phyloP scores from a whole-genome alignment of 2,888 invertebrate species.

The Cyclophora albipunctata region DNA sequence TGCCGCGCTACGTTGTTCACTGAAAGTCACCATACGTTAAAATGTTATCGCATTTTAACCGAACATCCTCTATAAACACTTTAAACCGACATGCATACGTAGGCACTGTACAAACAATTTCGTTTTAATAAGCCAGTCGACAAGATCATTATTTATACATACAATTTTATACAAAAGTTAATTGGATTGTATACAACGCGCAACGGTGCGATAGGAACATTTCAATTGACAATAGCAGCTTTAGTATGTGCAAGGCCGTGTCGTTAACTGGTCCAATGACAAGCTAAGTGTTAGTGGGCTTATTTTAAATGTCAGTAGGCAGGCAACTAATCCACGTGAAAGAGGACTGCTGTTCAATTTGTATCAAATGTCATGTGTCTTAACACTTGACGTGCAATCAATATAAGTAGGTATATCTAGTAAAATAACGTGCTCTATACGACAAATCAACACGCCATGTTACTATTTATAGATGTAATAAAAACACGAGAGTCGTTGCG shows the following conservation, averaged over 20 bases:
- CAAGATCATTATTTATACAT: too few relatives aligned
- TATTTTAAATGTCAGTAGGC: slow-evolving; percentile 59
- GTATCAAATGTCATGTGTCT: slow-evolving; percentile 34
- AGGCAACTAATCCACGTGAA: slow-evolving; percentile 33
- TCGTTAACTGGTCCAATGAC: slow-evolving; percentile 51
- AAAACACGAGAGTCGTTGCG: slow-evolving; percentile 5
- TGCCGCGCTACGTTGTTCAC: slow-evolving; percentile 69
- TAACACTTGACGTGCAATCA: slow-evolving; percentile 23
- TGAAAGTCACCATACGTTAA: slow-evolving; percentile 42
- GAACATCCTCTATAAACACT: neutral
- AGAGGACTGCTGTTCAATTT: slow-evolving; percentile 31
- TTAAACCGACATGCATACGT: too few relatives aligned
- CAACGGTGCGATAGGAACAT: slow-evolving; percentile 34
- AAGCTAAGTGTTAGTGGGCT: slow-evolving; percentile 34
- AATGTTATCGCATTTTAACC: slow-evolving; percentile 1
- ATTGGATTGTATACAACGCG: slow-evolving; percentile 35
- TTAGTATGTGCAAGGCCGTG: slow-evolving; percentile 39
- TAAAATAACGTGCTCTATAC: slow-evolving; percentile 13
- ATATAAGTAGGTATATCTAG: slow-evolving; percentile 22
- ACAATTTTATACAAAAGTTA: slow-evolving; percentile 19
- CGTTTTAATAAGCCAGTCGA: too few relatives aligned
- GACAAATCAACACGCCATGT: slow-evolving; percentile 16
- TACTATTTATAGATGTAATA: slow-evolving; percentile 9
- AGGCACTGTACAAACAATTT: too few relatives aligned
- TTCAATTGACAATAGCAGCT: slow-evolving; percentile 39